Evolutionary conservation across 2,888 invertebrate genomes (phyloP).

Genomic region (Drosophila paranaensis): DNA sequence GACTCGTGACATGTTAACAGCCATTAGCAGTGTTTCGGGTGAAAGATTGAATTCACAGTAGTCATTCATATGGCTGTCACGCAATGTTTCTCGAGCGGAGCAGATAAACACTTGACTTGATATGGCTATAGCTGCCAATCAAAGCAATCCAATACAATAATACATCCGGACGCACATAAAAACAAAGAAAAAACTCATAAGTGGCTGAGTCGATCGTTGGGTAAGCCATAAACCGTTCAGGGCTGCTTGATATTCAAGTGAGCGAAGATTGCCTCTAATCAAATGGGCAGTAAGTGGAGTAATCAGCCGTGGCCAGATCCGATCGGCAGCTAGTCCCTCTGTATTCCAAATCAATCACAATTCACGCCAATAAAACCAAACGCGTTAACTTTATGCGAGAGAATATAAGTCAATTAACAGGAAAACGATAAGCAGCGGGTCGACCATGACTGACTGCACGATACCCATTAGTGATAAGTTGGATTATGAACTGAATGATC

Average conservation of each 20-base stretch:
- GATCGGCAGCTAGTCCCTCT: constrained; percentile 47
- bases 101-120: constrained; percentile 33
- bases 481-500: not conserved
- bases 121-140: constrained; percentile 24
- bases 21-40: constrained; percentile 41
- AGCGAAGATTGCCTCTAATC: constrained; percentile 47
- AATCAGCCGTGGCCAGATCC: constrained; percentile 63
- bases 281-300: constrained; percentile 67
- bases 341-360: constrained; percentile 75
- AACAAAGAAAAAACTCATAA: not conserved
- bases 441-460: not conserved
- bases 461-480: not conserved
- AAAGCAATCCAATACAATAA: constrained; percentile 12
- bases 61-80: constrained; percentile 40
- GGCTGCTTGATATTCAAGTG: constrained; percentile 72
- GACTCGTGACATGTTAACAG: constrained; percentile 11
- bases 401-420: constrained; percentile 64
- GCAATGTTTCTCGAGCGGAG: constrained; percentile 27
- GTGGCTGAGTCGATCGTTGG: constrained; percentile 23
- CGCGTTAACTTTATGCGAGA: constrained; percentile 15
- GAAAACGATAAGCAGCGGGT: constrained; percentile 17
- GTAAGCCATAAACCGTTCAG: constrained; percentile 35
- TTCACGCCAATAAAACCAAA: constrained; percentile 44
- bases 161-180: constrained; percentile 36
- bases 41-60: constrained; percentile 18